Evolutionary conservation across 2,888 invertebrate species (phyloP).

Genomic region (Adelognathus sp.): DNA sequence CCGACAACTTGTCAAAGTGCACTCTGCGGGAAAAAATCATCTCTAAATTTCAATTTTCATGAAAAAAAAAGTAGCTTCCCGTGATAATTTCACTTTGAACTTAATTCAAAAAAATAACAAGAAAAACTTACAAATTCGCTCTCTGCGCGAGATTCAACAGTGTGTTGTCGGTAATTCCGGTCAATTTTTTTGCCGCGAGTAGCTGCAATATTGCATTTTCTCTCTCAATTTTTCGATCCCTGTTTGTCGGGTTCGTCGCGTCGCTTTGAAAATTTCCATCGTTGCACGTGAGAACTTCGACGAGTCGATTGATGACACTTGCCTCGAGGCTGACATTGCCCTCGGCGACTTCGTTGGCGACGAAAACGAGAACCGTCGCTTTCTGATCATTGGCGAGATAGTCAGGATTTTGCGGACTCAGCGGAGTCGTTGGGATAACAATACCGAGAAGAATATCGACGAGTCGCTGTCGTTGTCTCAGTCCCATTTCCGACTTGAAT

Average conservation of each 20-base stretch:
- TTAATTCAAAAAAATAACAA: not conserved
- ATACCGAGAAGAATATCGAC: constrained; percentile 90
- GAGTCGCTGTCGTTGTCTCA: constrained; percentile 88
- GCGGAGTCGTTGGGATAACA: constrained; percentile 83
- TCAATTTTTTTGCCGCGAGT: constrained; percentile 74
- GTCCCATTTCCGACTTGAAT: constrained; percentile 88
- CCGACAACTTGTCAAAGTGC: too few species aligned
- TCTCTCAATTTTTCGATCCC: constrained; percentile 73
- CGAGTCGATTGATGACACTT: constrained; percentile 71
- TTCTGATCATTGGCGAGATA: constrained; percentile 73
- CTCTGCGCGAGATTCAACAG: constrained; percentile 75
- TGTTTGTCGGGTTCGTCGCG: constrained; percentile 57
- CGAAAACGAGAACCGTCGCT: constrained; percentile 75
- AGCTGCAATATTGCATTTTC: constrained; percentile 76
- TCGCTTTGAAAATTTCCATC: constrained; percentile 18
- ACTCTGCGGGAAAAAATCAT: too few species aligned
- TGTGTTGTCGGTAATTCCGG: constrained; percentile 74
- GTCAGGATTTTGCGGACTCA: constrained; percentile 73
- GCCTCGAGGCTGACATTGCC: constrained; percentile 74
- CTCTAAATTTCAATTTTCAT: too few species aligned
- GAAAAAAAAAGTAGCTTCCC: too few species aligned
- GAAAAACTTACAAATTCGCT: constrained; percentile 77
- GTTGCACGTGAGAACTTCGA: constrained; percentile 74
- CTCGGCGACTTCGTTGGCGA: constrained; percentile 76
- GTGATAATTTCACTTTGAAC: not conserved